Conservation (phyloP, 2,888 invertebrate genomes). For the Drosophila merina region DNA sequence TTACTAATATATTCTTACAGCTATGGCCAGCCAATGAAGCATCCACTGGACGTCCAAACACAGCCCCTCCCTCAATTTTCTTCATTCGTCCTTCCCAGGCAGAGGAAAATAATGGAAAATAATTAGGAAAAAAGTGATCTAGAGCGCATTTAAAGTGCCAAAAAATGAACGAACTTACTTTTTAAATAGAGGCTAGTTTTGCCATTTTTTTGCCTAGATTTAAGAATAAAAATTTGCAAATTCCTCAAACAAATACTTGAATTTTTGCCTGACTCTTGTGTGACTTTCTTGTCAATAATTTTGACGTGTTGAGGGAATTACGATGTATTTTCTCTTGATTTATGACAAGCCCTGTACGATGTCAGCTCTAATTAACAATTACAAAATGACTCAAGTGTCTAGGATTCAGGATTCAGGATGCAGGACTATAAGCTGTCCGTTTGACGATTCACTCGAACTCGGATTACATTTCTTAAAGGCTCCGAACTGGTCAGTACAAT, state of each 20-base stretch:
- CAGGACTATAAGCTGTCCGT: constrained; percentile 12
- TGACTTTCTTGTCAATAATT: constrained; percentile 16
- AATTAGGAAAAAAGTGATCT: constrained; percentile 14
- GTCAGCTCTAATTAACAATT: constrained; percentile 41
- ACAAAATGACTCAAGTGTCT: constrained; percentile 29
- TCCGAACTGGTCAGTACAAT: background rate
- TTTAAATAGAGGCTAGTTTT: constrained; percentile 8
- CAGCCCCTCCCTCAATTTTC: constrained; percentile 70
- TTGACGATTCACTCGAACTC: constrained; percentile 10
- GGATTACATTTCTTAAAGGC: constrained; percentile 25
- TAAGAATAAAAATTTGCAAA: no score
- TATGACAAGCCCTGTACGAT: constrained; percentile 13
- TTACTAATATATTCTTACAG: constrained; percentile 23
- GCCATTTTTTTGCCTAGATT: background rate
- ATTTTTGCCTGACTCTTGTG: background rate
- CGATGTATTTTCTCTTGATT: constrained; percentile 10
- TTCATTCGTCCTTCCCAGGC: constrained; percentile 23
- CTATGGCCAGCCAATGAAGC: constrained; percentile 58
- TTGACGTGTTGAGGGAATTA: constrained; percentile 19
- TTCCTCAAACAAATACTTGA: no score
- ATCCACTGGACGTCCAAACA: constrained; percentile 58
- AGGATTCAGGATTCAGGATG: background rate
- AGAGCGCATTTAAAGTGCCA: constrained; percentile 61
- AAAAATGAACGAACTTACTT: constrained; percentile 33
- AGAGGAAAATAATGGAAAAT: background rate